phyloP scores from a whole-genome alignment of 1,140 invertebrate species.

The Metaphire vulgaris region DNA sequence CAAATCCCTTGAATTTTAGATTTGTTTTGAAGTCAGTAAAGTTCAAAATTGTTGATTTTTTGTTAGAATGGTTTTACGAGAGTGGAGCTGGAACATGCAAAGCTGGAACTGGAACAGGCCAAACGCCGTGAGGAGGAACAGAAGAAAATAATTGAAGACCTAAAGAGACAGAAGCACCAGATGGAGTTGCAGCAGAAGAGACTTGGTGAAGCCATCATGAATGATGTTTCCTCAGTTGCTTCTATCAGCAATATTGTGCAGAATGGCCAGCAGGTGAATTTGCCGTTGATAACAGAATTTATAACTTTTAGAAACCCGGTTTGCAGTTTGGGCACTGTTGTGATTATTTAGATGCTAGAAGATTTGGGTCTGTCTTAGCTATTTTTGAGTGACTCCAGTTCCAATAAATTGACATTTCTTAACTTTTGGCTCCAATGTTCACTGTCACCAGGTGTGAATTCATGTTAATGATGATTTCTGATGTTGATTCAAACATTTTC shows the following conservation, averaged over 20 bases:
- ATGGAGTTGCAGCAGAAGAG: slow-evolving; percentile 33
- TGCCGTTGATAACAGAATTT: slow-evolving; percentile 1
- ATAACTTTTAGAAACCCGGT: too few species aligned
- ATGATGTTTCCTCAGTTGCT: slow-evolving; percentile 27
- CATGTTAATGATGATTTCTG: too few species aligned
- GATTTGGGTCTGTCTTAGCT: neutral
- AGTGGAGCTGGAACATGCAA: neutral
- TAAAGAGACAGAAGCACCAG: slow-evolving; percentile 34
- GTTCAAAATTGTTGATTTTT: too few species aligned
- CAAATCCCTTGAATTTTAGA: too few species aligned
- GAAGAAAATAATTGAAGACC: slow-evolving; percentile 36
- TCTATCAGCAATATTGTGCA: neutral
- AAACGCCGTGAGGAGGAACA: slow-evolving; percentile 35
- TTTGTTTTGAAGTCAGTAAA: too few species aligned
- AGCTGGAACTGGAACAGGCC: slow-evolving; percentile 33
- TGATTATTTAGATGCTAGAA: neutral
- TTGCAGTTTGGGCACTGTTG: too few species aligned
- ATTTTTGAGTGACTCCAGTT: neutral
- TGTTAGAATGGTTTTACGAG: neutral
- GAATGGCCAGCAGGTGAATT: neutral
- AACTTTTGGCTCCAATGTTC: too few species aligned
- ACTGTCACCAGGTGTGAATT: too few species aligned
- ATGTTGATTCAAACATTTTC: too few species aligned
- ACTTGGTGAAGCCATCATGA: slow-evolving; percentile 29
- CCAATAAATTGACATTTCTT: neutral